Percentiles rank a stretch among this genome's conserved stretches.
Conservation (phyloP, 2,888 invertebrate species). For the Pelosia muscerda region DNA sequence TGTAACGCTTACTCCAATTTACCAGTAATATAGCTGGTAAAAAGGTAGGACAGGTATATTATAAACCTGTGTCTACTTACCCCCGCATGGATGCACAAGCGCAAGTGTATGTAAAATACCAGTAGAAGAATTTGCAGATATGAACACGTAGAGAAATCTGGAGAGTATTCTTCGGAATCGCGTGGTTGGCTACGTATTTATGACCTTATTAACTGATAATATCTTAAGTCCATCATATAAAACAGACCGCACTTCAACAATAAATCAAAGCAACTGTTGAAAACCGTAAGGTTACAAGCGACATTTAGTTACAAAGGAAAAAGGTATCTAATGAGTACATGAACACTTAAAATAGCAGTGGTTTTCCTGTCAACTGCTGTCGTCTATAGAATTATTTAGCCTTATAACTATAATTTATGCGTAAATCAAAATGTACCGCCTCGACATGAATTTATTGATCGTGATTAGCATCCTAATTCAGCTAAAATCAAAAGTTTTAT, state of each 20-base stretch:
- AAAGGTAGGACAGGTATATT: no score
- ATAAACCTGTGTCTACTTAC: not conserved
- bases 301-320: not conserved
- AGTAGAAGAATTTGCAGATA: not conserved
- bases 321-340: not conserved
- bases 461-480: not conserved
- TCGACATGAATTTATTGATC: not conserved
- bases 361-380: not conserved
- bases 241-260: not conserved
- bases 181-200: not conserved
- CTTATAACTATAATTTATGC: not conserved
- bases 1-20: no score
- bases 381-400: not conserved
- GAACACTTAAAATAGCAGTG: not conserved
- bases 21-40: no score
- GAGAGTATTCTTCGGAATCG: not conserved
- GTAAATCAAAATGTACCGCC: not conserved
- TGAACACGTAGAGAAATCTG: not conserved
- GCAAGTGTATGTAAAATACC: not conserved
- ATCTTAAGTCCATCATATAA: not conserved
- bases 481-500: not conserved
- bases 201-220: not conserved
- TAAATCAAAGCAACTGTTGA: not conserved
- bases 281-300: not conserved
- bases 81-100: no score